Conservation (phyloP, 2,113 vertebrate species). For the Chaetura pelagica region DNA sequence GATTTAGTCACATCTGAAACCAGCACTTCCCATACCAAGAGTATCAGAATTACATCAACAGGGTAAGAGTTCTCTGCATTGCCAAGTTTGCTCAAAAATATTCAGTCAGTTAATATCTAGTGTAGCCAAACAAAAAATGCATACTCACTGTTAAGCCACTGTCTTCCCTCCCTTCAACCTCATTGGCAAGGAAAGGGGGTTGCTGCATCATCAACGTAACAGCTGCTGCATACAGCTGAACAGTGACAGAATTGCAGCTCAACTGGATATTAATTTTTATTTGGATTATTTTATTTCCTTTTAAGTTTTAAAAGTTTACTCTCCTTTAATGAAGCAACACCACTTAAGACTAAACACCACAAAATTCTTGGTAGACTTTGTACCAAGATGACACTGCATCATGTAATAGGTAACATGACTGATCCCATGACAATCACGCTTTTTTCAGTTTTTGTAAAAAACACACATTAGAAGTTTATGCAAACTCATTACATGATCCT, state of each 20-base stretch:
- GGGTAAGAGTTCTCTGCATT: neutral
- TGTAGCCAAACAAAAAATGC: neutral
- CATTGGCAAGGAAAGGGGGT: rapidly evolving
- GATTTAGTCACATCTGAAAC: neutral
- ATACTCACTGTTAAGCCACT: neutral
- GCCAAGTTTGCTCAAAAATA: neutral
- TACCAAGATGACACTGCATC: neutral
- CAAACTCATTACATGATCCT: neutral
- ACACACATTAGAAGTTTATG: neutral
- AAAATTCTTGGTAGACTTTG: neutral
- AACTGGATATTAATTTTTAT: neutral
- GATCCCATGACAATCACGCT: neutral
- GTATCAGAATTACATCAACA: neutral
- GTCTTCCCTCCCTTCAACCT: neutral
- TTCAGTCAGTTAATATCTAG: neutral
- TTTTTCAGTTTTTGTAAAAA: neutral
- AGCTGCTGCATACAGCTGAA: neutral
- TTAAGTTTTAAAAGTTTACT: neutral
- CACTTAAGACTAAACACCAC: neutral
- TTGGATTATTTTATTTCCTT: neutral
- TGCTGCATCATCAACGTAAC: neutral
- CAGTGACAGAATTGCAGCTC: neutral
- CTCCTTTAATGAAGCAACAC: neutral
- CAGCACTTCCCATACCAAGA: neutral
- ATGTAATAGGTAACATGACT: neutral